phyloP scores from a whole-genome alignment of 2,888 invertebrate species.

The Cheilosia soror region DNA sequence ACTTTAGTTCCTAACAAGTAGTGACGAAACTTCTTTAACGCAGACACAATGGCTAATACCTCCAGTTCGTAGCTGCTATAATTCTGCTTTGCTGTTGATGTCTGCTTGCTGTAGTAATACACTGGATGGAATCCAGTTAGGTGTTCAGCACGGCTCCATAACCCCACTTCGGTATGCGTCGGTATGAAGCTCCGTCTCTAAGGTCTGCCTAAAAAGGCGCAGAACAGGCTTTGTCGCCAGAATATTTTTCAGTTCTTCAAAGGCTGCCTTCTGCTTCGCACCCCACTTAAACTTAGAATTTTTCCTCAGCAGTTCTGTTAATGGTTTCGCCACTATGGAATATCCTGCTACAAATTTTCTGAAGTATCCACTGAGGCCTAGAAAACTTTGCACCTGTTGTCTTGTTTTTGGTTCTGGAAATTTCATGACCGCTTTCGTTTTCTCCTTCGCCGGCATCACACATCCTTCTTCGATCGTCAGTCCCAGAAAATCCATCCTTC shows the following conservation, averaged over 20 bases:
- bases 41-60: constrained; percentile 1
- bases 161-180: constrained; percentile 78
- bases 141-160: constrained; percentile 76
- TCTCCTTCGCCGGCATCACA: constrained; percentile 61
- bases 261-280: constrained; percentile 73
- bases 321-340: not conserved
- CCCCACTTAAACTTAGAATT: not conserved
- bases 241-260: constrained; percentile 74
- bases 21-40: too few species aligned
- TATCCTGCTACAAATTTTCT: not conserved
- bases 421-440: constrained; percentile 71
- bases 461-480: constrained; percentile 12
- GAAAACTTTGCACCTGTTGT: constrained; percentile 10
- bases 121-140: constrained; percentile 65
- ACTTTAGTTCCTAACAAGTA: too few species aligned
- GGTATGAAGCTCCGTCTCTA: constrained; percentile 76
- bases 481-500: not conserved
- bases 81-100: not conserved
- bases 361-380: constrained; percentile 9
- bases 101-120: constrained; percentile 11
- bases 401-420: constrained; percentile 74
- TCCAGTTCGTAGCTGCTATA: constrained; percentile 51
- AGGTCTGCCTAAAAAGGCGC: constrained; percentile 21
- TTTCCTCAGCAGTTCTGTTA: not conserved
- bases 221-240: constrained; percentile 65